These are phyloP conservation scores for Damaliscus lunatus DNA, from an alignment of 2,113 vertebrate genomes.

Conservation along the genomic window DNA sequence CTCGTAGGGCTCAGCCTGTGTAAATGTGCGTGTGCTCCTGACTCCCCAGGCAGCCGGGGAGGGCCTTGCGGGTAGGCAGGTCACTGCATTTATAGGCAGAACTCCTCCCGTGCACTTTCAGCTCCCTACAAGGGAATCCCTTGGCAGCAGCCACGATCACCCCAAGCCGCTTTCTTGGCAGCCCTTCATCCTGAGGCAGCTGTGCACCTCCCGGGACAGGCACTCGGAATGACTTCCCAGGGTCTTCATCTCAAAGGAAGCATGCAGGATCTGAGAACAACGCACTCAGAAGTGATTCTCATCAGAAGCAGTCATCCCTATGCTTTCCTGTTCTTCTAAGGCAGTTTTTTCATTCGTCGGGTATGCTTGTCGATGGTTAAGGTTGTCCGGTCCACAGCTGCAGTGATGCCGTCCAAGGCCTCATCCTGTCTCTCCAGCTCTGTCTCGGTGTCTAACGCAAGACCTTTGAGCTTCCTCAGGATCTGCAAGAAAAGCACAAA, in stretches of 20 bases:
- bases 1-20: background rate
- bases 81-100: background rate
- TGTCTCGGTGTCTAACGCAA: slow-evolving; percentile 89
- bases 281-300: rapidly evolving
- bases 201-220: background rate
- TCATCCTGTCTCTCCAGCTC: slow-evolving; percentile 95
- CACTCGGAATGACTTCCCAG: background rate
- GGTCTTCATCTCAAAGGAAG: background rate
- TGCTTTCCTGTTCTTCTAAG: slow-evolving; percentile 59
- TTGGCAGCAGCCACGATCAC: background rate
- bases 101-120: background rate
- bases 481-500: slow-evolving; percentile 81
- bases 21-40: background rate
- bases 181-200: background rate
- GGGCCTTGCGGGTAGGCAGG: background rate
- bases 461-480: slow-evolving; percentile 89
- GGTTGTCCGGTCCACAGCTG: slow-evolving; percentile 85
- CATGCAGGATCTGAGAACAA: background rate
- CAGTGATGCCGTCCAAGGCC: slow-evolving; percentile 84
- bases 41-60: background rate
- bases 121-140: background rate
- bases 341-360: slow-evolving; percentile 86
- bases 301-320: background rate
- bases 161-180: background rate
- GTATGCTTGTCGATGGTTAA: slow-evolving; percentile 88